These are phyloP conservation scores for Steatornis caripensis DNA, from an alignment of 2,113 vertebrate species.

Conservation along the genomic window DNA sequence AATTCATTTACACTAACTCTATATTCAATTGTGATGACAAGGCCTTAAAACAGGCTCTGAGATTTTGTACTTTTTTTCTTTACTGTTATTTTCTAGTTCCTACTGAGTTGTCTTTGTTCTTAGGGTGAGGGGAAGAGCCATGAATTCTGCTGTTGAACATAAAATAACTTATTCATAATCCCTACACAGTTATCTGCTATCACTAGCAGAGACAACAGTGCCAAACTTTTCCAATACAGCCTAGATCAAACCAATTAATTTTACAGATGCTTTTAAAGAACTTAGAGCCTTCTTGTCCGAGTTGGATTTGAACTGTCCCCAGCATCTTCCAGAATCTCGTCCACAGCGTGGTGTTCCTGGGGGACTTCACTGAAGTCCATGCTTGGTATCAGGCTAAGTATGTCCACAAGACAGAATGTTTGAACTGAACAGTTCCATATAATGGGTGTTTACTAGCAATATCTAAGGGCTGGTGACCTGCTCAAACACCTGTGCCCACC, in stretches of 20 bases:
- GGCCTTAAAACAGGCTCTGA: neutral
- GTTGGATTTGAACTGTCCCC: neutral
- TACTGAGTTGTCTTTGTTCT: neutral
- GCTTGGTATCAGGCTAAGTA: neutral
- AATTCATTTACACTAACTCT: slow-evolving; percentile 27
- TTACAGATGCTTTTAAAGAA: neutral
- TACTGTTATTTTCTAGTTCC: neutral
- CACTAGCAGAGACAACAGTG: neutral
- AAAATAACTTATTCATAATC: neutral
- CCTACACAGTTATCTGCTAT: neutral
- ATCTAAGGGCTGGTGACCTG: neutral
- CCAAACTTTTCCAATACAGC: neutral
- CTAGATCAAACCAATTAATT: neutral
- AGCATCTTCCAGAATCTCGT: neutral
- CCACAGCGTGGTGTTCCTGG: neutral
- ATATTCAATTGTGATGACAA: neutral
- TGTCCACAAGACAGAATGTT: neutral
- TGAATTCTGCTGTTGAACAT: neutral
- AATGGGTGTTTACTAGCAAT: neutral
- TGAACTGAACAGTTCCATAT: neutral
- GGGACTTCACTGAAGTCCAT: neutral
- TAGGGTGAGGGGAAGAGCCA: neutral
- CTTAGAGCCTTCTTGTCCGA: neutral
- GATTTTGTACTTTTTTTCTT: neutral
- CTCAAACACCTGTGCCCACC: neutral